These are phyloP conservation scores for Macrotis lagotis DNA, from an alignment of 2,113 vertebrate genomes.

Conservation along the genomic window DNA sequence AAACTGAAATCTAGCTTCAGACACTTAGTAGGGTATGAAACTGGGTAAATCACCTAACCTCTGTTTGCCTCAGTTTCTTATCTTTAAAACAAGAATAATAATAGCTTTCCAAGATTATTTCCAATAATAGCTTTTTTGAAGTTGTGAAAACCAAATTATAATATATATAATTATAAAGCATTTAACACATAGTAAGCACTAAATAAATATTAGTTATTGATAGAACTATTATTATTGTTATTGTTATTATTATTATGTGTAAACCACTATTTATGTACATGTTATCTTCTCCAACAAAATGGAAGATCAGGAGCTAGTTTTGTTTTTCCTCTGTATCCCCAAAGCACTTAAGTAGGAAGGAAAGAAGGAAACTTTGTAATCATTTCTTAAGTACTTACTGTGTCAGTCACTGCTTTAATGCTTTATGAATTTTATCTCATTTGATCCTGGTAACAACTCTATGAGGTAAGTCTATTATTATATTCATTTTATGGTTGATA, in stretches of 20 bases:
- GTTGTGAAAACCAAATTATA: not conserved
- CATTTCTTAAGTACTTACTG: not conserved
- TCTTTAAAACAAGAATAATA: not conserved
- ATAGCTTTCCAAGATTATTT: not conserved
- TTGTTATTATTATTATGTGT: not conserved
- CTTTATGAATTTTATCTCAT: not conserved
- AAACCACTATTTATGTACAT: not conserved
- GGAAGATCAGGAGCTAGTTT: not conserved
- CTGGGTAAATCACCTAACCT: not conserved
- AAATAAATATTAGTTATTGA: not conserved
- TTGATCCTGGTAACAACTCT: not conserved
- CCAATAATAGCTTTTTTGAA: too few species aligned
- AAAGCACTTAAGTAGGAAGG: not conserved
- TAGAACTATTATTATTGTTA: too few species aligned
- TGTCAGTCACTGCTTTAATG: not conserved
- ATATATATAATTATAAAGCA: not conserved
- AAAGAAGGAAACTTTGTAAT: not conserved
- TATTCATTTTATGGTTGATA: not conserved
- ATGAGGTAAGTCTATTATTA: not conserved
- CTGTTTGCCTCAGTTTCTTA: not conserved
- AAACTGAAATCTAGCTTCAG: not conserved
- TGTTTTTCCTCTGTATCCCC: not conserved
- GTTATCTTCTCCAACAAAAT: not conserved
- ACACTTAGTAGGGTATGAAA: not conserved
- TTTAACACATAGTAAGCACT: not conserved